Conservation (phyloP, 2,797 vertebrate species). For the Glyptemys insculpta region DNA sequence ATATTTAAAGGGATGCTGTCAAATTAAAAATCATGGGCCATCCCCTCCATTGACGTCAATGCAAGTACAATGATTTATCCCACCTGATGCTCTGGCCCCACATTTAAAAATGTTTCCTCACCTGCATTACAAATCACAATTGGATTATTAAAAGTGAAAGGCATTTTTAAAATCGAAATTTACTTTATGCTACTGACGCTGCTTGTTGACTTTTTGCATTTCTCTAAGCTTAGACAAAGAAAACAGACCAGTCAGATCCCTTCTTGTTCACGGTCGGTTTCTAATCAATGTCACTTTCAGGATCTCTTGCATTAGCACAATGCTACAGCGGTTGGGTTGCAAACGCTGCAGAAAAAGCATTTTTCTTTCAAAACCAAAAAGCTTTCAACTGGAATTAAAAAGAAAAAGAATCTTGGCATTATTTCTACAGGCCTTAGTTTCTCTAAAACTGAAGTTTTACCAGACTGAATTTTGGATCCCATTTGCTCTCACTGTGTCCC, state of each 20-base stretch:
- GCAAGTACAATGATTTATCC: background rate
- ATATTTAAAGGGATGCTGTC: background rate
- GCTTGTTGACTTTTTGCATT: background rate
- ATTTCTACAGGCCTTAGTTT: background rate
- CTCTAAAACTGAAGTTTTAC: background rate
- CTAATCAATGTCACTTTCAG: background rate
- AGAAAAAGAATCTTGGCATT: background rate
- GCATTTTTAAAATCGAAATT: background rate
- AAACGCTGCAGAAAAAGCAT: background rate
- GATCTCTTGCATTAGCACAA: background rate
- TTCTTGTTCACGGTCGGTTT: background rate
- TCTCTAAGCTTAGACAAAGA: background rate
- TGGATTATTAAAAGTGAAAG: background rate
- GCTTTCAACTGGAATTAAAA: constrained; percentile 6
- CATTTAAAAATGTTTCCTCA: constrained; percentile 1
- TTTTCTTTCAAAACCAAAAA: background rate
- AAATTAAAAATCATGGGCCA: background rate
- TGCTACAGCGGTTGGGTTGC: background rate
- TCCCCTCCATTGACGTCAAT: background rate
- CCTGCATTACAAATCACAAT: background rate
- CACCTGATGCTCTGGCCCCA: background rate
- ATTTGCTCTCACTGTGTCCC: background rate
- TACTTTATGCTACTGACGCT: background rate
- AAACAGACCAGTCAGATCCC: background rate
- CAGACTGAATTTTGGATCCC: background rate